Evolutionary conservation across 2,888 invertebrate species (phyloP), one percentile per base, ranked within the genome.

Genomic region (Doris montereyensis): DNA sequence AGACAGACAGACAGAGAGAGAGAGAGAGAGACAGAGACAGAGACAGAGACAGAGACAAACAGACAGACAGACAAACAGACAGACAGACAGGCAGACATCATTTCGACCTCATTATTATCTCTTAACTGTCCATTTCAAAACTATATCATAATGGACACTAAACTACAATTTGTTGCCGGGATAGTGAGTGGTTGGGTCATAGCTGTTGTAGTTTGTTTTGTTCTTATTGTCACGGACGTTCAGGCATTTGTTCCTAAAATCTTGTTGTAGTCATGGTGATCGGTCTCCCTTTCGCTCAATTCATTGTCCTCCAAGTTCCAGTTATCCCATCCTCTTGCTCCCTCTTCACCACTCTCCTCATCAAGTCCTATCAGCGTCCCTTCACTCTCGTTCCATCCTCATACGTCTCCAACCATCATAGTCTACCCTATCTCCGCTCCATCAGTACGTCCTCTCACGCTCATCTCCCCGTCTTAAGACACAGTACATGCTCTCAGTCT

Each of bases 41-140:
- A 30, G 30, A 21, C 13, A 70, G 21, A 32, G 10, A 21, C 8
- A 70, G 70, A 32, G 35, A 0, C 32, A 70, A n/a, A 70, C 30
- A 30, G 70, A 70, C 8, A 32, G 32, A 32, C 8, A 70, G 70
- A 32, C 8, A 70, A 34, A 32, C 21, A 70, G 32, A 32, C 21
- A 32, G 32, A 70, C 32, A 70, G 70, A 70, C 17, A 32, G 30
- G n/a, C 17, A 70, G 70, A 70, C n/a, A n/a, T n/a, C n/a, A n/a
- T n/a, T n/a, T n/a, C n/a, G n/a, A n/a, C n/a, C n/a, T n/a, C n/a
- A n/a, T n/a, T n/a, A n/a, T n/a, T n/a, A n/a, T n/a, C n/a, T n/a
- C n/a, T n/a, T n/a, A n/a, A n/a, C n/a, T n/a, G n/a, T n/a, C n/a
- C n/a, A n/a, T n/a, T n/a, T n/a, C n/a, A n/a, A n/a, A n/a, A n/a